phyloP scores from a whole-genome alignment of 2,888 invertebrate species.

The Epirrita christyi region DNA sequence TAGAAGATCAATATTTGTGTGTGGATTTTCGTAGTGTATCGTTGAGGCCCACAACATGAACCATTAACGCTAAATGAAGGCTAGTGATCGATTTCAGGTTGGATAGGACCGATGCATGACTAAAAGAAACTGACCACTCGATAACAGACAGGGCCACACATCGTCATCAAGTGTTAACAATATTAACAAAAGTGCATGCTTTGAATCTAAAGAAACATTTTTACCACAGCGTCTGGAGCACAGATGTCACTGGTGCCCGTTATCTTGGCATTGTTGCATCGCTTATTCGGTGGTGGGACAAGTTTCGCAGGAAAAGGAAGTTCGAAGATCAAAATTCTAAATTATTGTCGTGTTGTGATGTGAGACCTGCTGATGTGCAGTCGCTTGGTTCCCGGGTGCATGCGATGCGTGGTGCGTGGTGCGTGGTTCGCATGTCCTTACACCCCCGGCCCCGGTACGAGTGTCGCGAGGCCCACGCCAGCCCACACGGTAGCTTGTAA shows the following conservation, averaged over 20 bases:
- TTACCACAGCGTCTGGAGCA: constrained; percentile 42
- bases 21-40: constrained; percentile 55
- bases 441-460: constrained; percentile 55
- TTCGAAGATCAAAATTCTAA: constrained; percentile 26
- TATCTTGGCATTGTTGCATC: constrained; percentile 37
- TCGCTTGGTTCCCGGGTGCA: constrained; percentile 27
- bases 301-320: constrained; percentile 29
- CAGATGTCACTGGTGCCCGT: constrained; percentile 38
- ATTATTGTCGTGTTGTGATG: constrained; percentile 26
- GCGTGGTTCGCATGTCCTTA: constrained; percentile 35
- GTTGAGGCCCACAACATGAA: constrained; percentile 67
- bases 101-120: constrained; percentile 75
- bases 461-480: constrained; percentile 66
- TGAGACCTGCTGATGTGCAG: constrained; percentile 17
- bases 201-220: constrained; percentile 53
- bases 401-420: constrained; percentile 18
- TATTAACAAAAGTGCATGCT: constrained; percentile 73
- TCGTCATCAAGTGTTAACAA: constrained; percentile 68
- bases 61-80: constrained; percentile 78
- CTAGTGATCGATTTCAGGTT: constrained; percentile 72
- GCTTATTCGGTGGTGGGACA: constrained; percentile 43
- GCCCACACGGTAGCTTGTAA: constrained; percentile 77
- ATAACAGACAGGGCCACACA: constrained; percentile 46
- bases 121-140: constrained; percentile 42
- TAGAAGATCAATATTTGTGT: constrained; percentile 24